Base-by-base conservation (phyloP, 1,140 invertebrate genomes). In the Drosophila nannoptera region DNA sequence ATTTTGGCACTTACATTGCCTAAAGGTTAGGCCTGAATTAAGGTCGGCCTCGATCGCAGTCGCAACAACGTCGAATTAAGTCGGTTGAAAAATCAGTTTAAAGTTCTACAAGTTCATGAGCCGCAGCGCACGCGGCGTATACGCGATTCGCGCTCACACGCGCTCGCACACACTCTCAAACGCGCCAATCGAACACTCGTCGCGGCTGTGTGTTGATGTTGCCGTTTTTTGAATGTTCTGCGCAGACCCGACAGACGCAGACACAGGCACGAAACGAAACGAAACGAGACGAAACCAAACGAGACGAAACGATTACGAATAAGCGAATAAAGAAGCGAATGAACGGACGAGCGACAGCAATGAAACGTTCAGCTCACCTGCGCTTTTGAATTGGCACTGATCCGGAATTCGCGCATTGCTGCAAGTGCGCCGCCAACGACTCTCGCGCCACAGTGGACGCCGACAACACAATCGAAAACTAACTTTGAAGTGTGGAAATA, bases 331-430 rank as follows among this genome's bases (percentile, higher is more conserved):
- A n/a, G n/a, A n/a, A 42, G 9, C 40, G 40, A 53, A 55, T 42
- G 49, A 53, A 67, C 33, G 38, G 40, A 7, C 42, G 43, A 33
- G 40, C 61, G 55, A 65, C 58, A 45, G 45, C 53, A 68, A 55
- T 45, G 49, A 36, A 50, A 82, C 68, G 82, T 82, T 78, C 78
- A 66, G 77, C 75, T 86, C 82, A 78, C 75, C 75, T 87, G 82
- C 58, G 75, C 82, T 73, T 78, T 75, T 87, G 69, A 72, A 75
- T 86, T 87, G 65, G 72, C 78, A 86, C 82, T 86, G 83, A 87
- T 43, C 69, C 40, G 59, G 43, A 67, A 86, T 73, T 83, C 48
- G 69, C 50, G 69, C 73, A 75, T 36, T 77, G 81, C 77, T 72
- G 64, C 71, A 56, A 74, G 69, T 68, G 55, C 54, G 64, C 61